A percentile compares a stretch with the other conserved stretches of the same genome.
These are phyloP conservation scores for Nomada fucata DNA, from an alignment of 2,888 invertebrate species.

Conservation along the genomic window DNA sequence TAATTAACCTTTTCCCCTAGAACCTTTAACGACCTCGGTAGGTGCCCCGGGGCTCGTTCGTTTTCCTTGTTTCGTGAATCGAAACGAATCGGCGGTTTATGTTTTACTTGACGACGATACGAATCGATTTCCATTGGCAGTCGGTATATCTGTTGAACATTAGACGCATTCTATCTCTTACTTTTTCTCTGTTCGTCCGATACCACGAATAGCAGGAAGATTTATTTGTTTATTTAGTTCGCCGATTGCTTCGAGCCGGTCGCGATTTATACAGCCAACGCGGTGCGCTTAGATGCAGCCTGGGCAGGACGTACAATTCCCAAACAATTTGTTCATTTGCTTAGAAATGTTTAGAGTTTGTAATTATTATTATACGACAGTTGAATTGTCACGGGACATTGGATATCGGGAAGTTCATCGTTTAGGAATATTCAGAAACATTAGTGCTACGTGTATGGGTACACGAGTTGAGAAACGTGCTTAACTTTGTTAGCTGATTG, in stretches of 20 bases:
- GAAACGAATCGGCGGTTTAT: conserved; percentile 15
- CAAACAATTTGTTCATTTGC: too few relatives aligned
- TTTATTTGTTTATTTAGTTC: too few relatives aligned
- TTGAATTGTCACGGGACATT: too few relatives aligned
- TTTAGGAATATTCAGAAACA: background rate
- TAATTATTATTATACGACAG: too few relatives aligned
- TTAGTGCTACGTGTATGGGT: background rate
- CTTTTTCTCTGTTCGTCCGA: too few relatives aligned
- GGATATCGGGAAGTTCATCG: background rate
- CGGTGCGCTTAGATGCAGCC: too few relatives aligned
- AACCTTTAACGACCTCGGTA: conserved; percentile 65
- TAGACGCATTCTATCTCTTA: too few relatives aligned
- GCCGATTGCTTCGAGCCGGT: too few relatives aligned
- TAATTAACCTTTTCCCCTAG: conserved; percentile 66
- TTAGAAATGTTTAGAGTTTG: too few relatives aligned
- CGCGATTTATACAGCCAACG: too few relatives aligned
- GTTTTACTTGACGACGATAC: conserved; percentile 5
- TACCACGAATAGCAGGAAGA: too few relatives aligned
- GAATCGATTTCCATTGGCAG: conserved; percentile 14
- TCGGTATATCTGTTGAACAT: background rate
- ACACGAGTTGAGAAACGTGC: background rate
- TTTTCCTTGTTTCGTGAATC: conserved; percentile 46
- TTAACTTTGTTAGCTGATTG: conserved; percentile 1
- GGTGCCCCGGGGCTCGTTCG: conserved; percentile 34
- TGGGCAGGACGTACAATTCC: too few relatives aligned